Evolutionary conservation across 1,140 invertebrate genomes (phyloP).

Genomic region (Drosophila nigromelanica): DNA sequence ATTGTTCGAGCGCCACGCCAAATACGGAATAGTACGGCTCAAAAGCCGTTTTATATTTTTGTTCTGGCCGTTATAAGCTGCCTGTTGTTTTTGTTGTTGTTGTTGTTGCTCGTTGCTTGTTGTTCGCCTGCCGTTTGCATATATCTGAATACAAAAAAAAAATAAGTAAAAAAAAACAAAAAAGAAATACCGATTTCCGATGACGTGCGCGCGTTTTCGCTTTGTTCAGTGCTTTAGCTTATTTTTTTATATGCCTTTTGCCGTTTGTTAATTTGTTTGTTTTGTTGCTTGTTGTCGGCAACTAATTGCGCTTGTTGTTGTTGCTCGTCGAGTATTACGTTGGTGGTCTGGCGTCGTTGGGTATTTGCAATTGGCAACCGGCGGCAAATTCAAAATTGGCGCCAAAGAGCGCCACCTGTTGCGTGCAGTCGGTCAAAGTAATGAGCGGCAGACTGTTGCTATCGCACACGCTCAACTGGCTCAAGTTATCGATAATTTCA

Average conservation of each 20-base stretch:
- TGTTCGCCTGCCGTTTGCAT: too few relatives aligned
- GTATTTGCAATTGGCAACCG: slow-evolving; percentile 53
- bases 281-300: slow-evolving; percentile 40
- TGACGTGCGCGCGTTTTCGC: slow-evolving; percentile 56
- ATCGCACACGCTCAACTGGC: slow-evolving; percentile 61
- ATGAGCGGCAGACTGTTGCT: slow-evolving; percentile 65
- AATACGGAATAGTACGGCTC: slow-evolving; percentile 45
- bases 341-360: slow-evolving; percentile 73
- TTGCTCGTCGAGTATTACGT: slow-evolving; percentile 28
- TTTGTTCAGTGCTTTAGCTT: slow-evolving; percentile 16
- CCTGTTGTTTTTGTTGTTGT: slow-evolving; percentile 17
- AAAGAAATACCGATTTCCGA: slow-evolving; percentile 55
- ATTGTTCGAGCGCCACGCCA: slow-evolving; percentile 62
- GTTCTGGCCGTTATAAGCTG: slow-evolving; percentile 37
- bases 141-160: slow-evolving; percentile 37
- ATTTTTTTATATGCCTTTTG: not conserved
- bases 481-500: slow-evolving; percentile 78
- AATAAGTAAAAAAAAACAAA: slow-evolving; percentile 2
- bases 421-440: slow-evolving; percentile 74
- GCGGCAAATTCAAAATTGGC: slow-evolving; percentile 49
- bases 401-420: slow-evolving; percentile 64
- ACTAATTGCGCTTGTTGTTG: slow-evolving; percentile 57
- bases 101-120: too few relatives aligned
- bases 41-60: slow-evolving; percentile 54
- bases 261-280: slow-evolving; percentile 25